A percentile compares a stretch with the other conserved stretches of the same genome.
Evolutionary conservation across 2,797 vertebrate species (phyloP).

Genomic region (Acipenser ruthenus): DNA sequence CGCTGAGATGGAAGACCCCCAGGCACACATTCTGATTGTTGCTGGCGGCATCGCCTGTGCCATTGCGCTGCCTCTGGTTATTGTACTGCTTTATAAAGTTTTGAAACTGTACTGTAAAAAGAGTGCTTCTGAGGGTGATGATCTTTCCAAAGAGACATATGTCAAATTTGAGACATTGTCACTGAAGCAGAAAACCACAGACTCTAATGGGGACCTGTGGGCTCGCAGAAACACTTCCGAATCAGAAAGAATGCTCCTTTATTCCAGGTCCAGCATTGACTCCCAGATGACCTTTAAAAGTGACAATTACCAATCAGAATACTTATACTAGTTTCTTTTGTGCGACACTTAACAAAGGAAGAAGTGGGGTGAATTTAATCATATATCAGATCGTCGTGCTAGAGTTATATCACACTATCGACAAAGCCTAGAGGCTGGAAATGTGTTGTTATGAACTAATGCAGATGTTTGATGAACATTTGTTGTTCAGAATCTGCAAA

Average conservation of each 20-base stretch:
- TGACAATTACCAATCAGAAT: conserved; percentile 72
- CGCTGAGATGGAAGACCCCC: conserved; percentile 35
- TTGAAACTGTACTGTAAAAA: conserved; percentile 67
- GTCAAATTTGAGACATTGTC: conserved; percentile 89
- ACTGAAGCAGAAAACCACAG: conserved; percentile 68
- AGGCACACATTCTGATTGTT: conserved; percentile 56
- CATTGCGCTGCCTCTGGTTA: conserved; percentile 69
- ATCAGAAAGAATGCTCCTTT: conserved; percentile 81
- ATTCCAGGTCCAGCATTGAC: conserved; percentile 81
- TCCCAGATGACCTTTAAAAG: conserved; percentile 84
- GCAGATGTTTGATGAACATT: too few relatives aligned
- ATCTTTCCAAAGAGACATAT: conserved; percentile 84
- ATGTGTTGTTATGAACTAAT: too few relatives aligned
- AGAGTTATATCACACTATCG: too few relatives aligned
- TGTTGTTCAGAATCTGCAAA: too few relatives aligned
- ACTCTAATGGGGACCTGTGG: conserved; percentile 72
- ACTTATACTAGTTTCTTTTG: conserved; percentile 61
- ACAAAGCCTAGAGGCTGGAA: too few relatives aligned
- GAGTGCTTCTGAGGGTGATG: conserved; percentile 53
- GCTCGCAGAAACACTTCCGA: conserved; percentile 70
- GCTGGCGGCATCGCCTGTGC: conserved; percentile 65
- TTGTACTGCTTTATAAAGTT: conserved; percentile 83
- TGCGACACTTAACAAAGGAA: too few relatives aligned
- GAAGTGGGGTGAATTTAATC: too few relatives aligned
- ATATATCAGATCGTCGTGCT: too few relatives aligned